A percentile compares a stretch with the other conserved stretches of the same genome.
These are phyloP conservation scores for Furcula furcula DNA, from an alignment of 2,888 invertebrate genomes.

Conservation along the genomic window DNA sequence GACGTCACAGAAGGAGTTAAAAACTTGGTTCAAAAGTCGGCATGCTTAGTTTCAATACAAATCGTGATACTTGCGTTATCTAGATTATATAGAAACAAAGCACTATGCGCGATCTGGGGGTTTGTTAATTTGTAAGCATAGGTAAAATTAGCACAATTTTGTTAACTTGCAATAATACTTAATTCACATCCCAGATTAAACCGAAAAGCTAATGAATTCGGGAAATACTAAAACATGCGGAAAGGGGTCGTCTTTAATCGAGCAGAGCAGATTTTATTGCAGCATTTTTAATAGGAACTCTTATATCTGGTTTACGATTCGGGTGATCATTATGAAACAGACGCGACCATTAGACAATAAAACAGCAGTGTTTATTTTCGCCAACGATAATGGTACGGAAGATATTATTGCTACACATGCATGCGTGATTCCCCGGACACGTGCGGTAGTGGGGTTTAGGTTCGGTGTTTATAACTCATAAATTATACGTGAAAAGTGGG, in stretches of 20 bases:
- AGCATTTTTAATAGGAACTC: conserved; percentile 53
- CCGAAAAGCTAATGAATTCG: too few species aligned
- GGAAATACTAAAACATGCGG: conserved; percentile 24
- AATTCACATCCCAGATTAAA: too few species aligned
- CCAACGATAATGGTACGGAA: conserved; percentile 45
- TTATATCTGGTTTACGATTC: conserved; percentile 51
- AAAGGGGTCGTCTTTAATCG: conserved; percentile 45
- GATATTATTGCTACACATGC: conserved; percentile 49
- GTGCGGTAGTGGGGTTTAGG: conserved; percentile 41
- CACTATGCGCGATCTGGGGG: too few species aligned
- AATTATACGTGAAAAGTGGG: conserved; percentile 49
- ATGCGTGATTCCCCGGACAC: conserved; percentile 49
- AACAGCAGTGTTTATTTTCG: conserved; percentile 49
- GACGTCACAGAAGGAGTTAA: too few species aligned
- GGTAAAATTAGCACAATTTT: too few species aligned
- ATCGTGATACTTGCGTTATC: too few species aligned
- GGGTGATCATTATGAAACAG: conserved; percentile 55
- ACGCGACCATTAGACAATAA: conserved; percentile 58
- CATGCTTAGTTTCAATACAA: too few species aligned
- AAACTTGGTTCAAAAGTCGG: too few species aligned
- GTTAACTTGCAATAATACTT: too few species aligned
- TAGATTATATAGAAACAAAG: too few species aligned
- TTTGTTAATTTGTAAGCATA: too few species aligned
- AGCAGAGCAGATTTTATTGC: conserved; percentile 39
- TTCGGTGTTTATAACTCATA: conserved; percentile 38